These are phyloP conservation scores for Edolisoma coerulescens DNA, from an alignment of 2,113 vertebrate genomes.

Conservation along the genomic window DNA sequence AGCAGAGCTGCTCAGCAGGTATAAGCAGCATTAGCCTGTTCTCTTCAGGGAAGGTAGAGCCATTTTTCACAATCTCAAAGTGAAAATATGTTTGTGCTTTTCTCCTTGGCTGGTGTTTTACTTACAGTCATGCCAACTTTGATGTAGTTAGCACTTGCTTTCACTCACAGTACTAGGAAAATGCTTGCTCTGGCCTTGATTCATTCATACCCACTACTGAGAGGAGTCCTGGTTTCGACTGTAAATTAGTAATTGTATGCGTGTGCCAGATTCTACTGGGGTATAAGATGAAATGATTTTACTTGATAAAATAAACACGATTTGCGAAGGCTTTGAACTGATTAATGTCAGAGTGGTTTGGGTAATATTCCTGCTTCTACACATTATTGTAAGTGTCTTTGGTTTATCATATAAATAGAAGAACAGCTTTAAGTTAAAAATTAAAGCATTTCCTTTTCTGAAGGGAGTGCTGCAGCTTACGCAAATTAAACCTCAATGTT, in stretches of 20 bases:
- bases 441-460: neutral
- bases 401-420: neutral
- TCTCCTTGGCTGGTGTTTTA: neutral
- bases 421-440: neutral
- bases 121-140: neutral
- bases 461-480: neutral
- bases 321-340: neutral
- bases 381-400: neutral
- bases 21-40: neutral
- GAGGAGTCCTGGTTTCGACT: neutral
- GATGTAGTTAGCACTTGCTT: neutral
- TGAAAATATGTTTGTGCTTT: slow-evolving; percentile 1
- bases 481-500: neutral
- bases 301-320: neutral
- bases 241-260: neutral
- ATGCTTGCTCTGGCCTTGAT: neutral
- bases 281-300: neutral
- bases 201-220: neutral
- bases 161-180: neutral
- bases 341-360: neutral
- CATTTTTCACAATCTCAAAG: neutral
- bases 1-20: neutral
- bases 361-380: neutral
- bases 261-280: neutral
- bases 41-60: neutral